Base-by-base conservation (phyloP, 2,797 vertebrate species). In the Propithecus deckenii region DNA sequence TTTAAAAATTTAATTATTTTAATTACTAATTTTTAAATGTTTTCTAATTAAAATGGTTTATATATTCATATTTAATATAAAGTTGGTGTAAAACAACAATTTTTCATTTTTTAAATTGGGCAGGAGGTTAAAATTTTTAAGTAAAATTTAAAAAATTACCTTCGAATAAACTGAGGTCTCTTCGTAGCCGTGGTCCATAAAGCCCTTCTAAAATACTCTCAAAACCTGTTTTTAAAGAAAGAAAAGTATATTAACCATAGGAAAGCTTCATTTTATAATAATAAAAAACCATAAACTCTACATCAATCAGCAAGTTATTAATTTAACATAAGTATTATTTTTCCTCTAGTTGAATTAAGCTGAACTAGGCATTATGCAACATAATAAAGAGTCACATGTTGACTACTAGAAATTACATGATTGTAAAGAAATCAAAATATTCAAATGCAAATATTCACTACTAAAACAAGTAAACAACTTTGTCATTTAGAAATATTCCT, bases 161-260 rank as follows among this genome's bases (percentile, higher is more conserved):
- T 99, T 99, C 99, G 99, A 99, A 99, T 99, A 99, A 99, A 99
- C 99, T 99, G 99, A 99, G 99, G 99, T 99, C 99, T 99, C 99
- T 99, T 98, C 99, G 98, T 98, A 99, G 99, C 99, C 99, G 98
- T 97, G 99, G 99, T 98, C 99, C 99, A 99, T 99, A 99, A 98
- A 99, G 99, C 98, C 99, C 99, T 99, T 99, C 99, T 99, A 99
- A 99, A 98, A 99, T 99, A 99, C 99, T 99, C 99, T 99, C 99
- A 99, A 99, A 99, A 98, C 99, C 99, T 99, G 98, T 96, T 98
- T 94, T 91, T 52, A 96, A 97, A 97, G 61, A 98, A 20, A 98
- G 52, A 95, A 93, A 93, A 94, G 13, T 50, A 30, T 67, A 96
- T 97, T 96, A 96, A 89, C 30, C 87, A 67, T 32, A 22, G 65